Conservation (phyloP, 53 echinoderm and acorn worm species). For the Luidia sarsii region DNA sequence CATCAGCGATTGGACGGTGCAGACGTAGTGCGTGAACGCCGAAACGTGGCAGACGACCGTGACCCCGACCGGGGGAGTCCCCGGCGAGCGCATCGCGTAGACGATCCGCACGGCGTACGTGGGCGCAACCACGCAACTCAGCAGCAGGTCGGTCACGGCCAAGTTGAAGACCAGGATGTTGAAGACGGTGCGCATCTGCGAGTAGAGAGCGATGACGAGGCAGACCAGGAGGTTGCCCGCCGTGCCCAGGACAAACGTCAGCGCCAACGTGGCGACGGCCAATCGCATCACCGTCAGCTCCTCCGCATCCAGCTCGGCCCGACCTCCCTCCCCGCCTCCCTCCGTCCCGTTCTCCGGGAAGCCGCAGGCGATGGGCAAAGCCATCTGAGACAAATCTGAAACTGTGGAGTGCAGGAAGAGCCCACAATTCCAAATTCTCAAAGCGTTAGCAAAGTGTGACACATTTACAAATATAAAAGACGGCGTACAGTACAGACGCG, state of each 20-base stretch:
- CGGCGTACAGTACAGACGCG: too few species aligned
- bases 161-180: conserved; percentile 20
- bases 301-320: not conserved
- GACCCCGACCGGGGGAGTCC: not conserved
- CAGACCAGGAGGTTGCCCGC: conserved; percentile 31
- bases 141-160: conserved; percentile 1
- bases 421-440: too few species aligned
- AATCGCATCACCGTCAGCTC: not conserved
- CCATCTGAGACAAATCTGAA: too few species aligned
- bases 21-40: conserved; percentile 32
- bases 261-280: conserved; percentile 17
- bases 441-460: too few species aligned
- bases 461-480: too few species aligned
- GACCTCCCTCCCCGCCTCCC: too few species aligned
- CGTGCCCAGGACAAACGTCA: conserved; percentile 9
- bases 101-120: conserved; percentile 16
- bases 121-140: not conserved
- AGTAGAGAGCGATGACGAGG: conserved; percentile 20
- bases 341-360: too few species aligned
- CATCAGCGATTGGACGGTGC: conserved; percentile 22
- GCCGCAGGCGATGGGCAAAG: too few species aligned
- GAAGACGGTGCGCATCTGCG: conserved; percentile 15
- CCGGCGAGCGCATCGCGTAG: not conserved
- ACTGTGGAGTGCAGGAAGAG: too few species aligned
- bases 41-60: conserved; percentile 2